Evolutionary conservation across 2,113 vertebrate genomes (phyloP), one percentile per base, ranked within the genome.

Genomic region (Catharus minimus): DNA sequence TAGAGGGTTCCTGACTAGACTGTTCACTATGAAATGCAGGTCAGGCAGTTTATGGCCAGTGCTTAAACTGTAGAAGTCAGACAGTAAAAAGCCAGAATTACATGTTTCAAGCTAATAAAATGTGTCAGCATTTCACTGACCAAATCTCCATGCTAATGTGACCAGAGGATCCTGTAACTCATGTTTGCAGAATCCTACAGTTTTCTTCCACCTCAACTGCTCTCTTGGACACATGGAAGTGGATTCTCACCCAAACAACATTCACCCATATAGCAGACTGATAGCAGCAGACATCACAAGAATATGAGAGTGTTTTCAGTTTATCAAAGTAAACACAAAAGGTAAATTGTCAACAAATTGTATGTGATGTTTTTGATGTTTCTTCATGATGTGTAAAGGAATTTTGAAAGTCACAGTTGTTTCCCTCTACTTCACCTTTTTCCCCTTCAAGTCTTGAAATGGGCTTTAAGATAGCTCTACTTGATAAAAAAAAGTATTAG

Each of bases 1-100:
- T 96, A 94, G 75, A 73, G 43, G 90, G 93, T 50, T 90, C 87
- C 92, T 87, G 50, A 92, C 93, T 90, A 93, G 44, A 92, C 66
- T 72, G 44, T 55, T 78, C 82, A 81, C 67, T 91, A 32, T n/a
- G 50, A 90, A 94, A 81, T 26, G 56, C 73, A 86, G 61, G 90
- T 75, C 15, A 1, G 86, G 82, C 79, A 81, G 38, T 81, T 82
- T 80, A 92, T 30, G 69, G 38, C 71, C 62, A 52, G 18, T 44
- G 43, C 68, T 82, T 69, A 76, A 74, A 65, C 10, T 19, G 61
- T 39, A 24, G 20, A 87, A 90, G 52, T 68, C 73, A 94, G 89
- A 26, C 68, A 72, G 52, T 11, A 66, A 39, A 43, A 67, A 30
- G 17, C 28, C 46, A 71, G 50, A 80, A 85, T 86, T 80, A 75